phyloP scores from a whole-genome alignment of 2,113 vertebrate species.

The Arizona elegans region DNA sequence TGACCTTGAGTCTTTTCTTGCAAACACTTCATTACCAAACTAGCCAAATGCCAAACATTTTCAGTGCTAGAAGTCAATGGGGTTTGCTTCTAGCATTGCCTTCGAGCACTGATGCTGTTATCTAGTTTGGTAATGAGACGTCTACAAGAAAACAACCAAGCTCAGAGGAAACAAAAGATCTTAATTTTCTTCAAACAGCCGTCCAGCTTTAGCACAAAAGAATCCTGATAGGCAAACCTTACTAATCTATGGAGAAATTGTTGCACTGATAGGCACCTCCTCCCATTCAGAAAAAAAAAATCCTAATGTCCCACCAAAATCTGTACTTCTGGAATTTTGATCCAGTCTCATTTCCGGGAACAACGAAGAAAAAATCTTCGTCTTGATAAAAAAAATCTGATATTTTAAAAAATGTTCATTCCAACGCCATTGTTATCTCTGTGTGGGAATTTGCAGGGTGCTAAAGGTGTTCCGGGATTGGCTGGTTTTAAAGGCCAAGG shows the following conservation, averaged over 20 bases:
- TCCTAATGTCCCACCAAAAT: background rate
- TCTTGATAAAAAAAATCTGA: background rate
- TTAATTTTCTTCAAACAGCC: too few species aligned
- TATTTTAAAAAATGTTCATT: background rate
- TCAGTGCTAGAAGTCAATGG: too few species aligned
- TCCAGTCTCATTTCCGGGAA: background rate
- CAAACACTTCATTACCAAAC: too few species aligned
- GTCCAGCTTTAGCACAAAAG: too few species aligned
- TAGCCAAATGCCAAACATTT: too few species aligned
- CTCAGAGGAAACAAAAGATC: too few species aligned
- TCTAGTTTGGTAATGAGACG: too few species aligned
- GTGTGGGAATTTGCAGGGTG: conserved; percentile 65
- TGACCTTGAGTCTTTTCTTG: too few species aligned
- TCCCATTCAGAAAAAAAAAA: background rate
- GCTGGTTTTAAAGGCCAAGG: conserved; percentile 80
- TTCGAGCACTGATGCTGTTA: too few species aligned
- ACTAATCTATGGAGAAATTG: background rate
- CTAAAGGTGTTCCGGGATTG: conserved; percentile 77
- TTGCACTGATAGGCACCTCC: background rate
- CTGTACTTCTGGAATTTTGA: background rate
- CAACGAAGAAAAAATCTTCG: too few species aligned
- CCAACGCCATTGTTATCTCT: background rate
- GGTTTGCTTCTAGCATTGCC: too few species aligned
- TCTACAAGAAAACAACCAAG: too few species aligned
- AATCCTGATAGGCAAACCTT: background rate